Base-by-base conservation (phyloP, 1,140 invertebrate genomes). In the Notospermus geniculatus region DNA sequence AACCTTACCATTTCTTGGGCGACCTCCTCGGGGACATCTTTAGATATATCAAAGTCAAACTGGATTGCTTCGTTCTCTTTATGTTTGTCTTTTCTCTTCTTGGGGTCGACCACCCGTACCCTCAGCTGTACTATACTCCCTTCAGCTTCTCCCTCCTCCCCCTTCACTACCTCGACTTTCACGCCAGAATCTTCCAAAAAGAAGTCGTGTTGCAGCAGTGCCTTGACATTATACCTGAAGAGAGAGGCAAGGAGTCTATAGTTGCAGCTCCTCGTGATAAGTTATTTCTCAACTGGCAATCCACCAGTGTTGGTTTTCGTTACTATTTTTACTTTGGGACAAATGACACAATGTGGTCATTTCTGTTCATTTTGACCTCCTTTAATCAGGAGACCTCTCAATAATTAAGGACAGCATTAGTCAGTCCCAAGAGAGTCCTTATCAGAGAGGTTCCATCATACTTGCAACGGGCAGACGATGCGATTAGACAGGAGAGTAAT, bases 61-160 rank as follows among this genome's bases (percentile, higher is more conserved):
- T 98, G 95, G 71, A 99, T 97, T 9, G 96, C 97, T 83, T 99
- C 97, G 82, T 99, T 98, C 82, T 99, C 95, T 78, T 98, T 97
- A 78, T 98, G 95, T 68, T 92, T 92, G 70, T 92, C 91, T 69
- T 89, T 91, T 68, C 95, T 83, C 80, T 98, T 99, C 80, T 98
- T 98, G 27, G 97, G 92, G 84, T 99, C 96, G 41, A 97, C 87
- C 55, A 99, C 93, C 57, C 95, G 88, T 7, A 99, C 83, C 36
- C 94, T 85, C 75, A 99, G 93, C 75, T 96, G 91, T 61, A 85
- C 82, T 41, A 62, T 54, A 30, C 59, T 41, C 0, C 28, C 25
- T 43, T 80, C 73, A n/a, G 63, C 54, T n/a, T 74, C 68, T 2
- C 67, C 60, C 77, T 64, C 87, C 39, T 88, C 85, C 62, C 86